Conservation (phyloP, 2,797 vertebrate species). For the Phoebastria nigripes region DNA sequence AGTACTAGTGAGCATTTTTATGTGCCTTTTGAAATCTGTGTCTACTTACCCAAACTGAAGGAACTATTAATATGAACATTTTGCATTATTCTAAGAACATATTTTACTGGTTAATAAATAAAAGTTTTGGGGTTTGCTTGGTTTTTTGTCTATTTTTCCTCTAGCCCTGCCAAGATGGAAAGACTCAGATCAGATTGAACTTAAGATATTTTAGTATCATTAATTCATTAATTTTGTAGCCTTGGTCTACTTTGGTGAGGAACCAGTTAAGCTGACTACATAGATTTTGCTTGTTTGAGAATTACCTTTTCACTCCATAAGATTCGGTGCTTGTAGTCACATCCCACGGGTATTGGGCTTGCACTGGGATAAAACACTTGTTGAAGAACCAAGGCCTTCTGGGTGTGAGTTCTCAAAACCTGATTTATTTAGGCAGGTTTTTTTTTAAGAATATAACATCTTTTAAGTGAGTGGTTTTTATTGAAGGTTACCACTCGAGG, state of each 20-base stretch:
- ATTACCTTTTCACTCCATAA: neutral
- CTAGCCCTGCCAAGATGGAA: neutral
- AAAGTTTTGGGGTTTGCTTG: neutral
- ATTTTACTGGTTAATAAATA: neutral
- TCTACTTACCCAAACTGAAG: neutral
- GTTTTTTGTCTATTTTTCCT: neutral
- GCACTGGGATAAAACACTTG: neutral
- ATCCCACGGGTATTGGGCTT: neutral
- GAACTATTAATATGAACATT: neutral
- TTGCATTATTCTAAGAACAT: neutral
- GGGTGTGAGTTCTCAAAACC: neutral
- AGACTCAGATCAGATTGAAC: neutral
- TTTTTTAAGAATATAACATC: neutral
- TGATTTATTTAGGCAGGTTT: neutral
- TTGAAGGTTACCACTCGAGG: slow-evolving; percentile 87
- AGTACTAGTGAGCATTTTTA: neutral
- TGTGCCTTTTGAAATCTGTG: neutral
- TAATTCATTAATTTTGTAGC: neutral
- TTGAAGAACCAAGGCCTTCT: neutral
- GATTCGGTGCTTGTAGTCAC: neutral
- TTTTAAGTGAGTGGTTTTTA: neutral
- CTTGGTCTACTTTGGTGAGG: neutral
- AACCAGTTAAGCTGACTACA: neutral
- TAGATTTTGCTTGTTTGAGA: neutral
- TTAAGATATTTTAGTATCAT: neutral